Evolutionary conservation across 2,888 invertebrate species (phyloP), one percentile per base, ranked within the genome.

Genomic region (Nysson spinosus): DNA sequence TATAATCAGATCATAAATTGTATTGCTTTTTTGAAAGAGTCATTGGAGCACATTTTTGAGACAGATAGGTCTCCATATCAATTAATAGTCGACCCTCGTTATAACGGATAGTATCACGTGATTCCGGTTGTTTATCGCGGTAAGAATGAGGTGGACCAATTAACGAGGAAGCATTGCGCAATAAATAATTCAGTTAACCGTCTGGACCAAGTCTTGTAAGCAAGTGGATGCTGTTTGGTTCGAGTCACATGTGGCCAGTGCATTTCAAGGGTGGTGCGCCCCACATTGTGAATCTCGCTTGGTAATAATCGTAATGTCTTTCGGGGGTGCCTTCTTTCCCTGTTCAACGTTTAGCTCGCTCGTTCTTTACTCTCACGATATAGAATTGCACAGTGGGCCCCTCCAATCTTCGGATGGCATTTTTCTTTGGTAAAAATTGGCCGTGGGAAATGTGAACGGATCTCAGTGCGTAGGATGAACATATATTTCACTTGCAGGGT

Each of bases 61-160:
- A n/a, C n/a, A n/a, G n/a, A n/a, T n/a, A n/a, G n/a, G n/a, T n/a
- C n/a, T n/a, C n/a, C n/a, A n/a, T n/a, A n/a, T n/a, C n/a, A n/a
- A n/a, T n/a, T n/a, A 14, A 6, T 43, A 9, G 19, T 22, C n/a
- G 30, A 30, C n/a, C 4, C 9, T 7, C 9, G 11, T 24, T 43
- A 52, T 62, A 43, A 34, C 32, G 34, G 39, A 30, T 51, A 34
- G 22, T 44, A 61, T 58, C 32, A 30, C 55, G 46, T 50, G 57
- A 47, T 37, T 54, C 40, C 55, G 34, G 46, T 35, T 26, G 61
- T 56, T 16, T 39, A 17, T 42, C 30, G 37, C 20, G 44, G 34
- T 37, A 39, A 61, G 65, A 93, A 94, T 94, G 85, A 91, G 92
- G 30, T 43, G 75, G 76, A 76, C 79, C 79, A 81, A 83, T 82